Conservation (phyloP, 2,797 vertebrate genomes). For the Cyprinella venusta region DNA sequence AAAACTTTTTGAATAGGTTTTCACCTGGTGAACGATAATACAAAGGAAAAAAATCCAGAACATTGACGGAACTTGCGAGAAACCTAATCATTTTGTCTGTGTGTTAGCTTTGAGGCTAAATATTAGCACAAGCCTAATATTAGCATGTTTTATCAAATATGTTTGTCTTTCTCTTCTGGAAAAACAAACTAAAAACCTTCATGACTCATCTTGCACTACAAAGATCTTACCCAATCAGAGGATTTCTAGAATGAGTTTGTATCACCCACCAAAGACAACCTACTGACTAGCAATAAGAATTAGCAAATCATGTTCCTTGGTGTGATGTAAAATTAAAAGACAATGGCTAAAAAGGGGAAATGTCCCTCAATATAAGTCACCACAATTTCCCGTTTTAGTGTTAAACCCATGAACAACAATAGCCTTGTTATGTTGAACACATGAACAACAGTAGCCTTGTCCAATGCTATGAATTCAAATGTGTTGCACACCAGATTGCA, state of each 20-base stretch:
- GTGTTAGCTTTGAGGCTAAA: not conserved
- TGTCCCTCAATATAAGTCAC: not conserved
- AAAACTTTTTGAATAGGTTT: not conserved
- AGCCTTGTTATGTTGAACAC: not conserved
- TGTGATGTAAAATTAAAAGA: not conserved
- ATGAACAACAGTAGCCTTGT: not conserved
- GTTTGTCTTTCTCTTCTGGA: not conserved
- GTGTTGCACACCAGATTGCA: constrained; percentile 11
- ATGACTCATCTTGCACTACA: not conserved
- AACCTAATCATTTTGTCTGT: not conserved
- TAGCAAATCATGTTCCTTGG: not conserved
- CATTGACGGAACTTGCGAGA: not conserved
- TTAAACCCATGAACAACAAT: not conserved
- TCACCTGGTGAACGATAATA: not conserved
- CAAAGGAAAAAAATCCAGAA: not conserved
- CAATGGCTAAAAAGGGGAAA: not conserved
- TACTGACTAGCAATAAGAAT: not conserved
- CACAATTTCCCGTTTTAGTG: not conserved
- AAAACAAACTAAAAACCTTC: not conserved
- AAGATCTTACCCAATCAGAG: not conserved
- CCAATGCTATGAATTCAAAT: constrained; percentile 20
- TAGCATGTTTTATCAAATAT: not conserved
- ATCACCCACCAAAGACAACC: not conserved
- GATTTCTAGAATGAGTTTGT: not conserved
- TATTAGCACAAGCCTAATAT: not conserved